phyloP scores from a whole-genome alignment of 2,888 invertebrate species.

The Gonocerus acuteangulatus region DNA sequence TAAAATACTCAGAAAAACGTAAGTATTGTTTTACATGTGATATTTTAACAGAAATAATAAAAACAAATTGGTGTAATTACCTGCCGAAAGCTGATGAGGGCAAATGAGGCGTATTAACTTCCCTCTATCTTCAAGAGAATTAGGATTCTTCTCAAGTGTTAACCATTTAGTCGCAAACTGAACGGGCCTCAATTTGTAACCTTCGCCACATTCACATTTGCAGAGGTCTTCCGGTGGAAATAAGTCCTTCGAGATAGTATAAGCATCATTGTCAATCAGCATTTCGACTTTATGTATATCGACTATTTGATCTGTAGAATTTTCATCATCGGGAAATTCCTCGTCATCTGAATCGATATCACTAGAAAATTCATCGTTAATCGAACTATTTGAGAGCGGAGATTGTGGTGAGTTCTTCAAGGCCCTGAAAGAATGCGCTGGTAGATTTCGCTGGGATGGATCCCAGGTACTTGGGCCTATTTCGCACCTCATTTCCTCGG shows the following conservation, averaged over 20 bases:
- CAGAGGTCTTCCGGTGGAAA: constrained; percentile 1
- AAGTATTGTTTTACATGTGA: too few relatives aligned
- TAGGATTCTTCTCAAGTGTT: neutral
- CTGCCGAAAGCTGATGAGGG: constrained; percentile 21
- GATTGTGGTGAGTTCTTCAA: neutral
- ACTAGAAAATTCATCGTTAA: neutral
- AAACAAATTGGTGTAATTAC: too few relatives aligned
- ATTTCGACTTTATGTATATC: neutral
- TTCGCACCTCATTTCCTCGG: too few relatives aligned
- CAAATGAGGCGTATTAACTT: constrained; percentile 11
- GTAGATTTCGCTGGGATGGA: too few relatives aligned
- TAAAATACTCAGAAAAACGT: too few relatives aligned
- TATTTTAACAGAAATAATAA: too few relatives aligned
- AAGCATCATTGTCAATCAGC: neutral
- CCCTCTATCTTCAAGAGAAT: neutral
- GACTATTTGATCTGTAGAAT: neutral
- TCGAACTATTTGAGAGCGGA: neutral
- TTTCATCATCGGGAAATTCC: constrained; percentile 3
- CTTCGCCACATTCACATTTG: constrained; percentile 18
- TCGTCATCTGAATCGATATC: constrained; percentile 6
- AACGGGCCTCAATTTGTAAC: neutral
- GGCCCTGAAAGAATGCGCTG: too few relatives aligned
- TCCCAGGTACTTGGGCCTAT: too few relatives aligned
- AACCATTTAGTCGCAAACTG: constrained; percentile 3
- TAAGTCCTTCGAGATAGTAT: neutral